These are phyloP conservation scores for Campopleginae sp. DNA, from an alignment of 2,888 invertebrate genomes.

Conservation along the genomic window DNA sequence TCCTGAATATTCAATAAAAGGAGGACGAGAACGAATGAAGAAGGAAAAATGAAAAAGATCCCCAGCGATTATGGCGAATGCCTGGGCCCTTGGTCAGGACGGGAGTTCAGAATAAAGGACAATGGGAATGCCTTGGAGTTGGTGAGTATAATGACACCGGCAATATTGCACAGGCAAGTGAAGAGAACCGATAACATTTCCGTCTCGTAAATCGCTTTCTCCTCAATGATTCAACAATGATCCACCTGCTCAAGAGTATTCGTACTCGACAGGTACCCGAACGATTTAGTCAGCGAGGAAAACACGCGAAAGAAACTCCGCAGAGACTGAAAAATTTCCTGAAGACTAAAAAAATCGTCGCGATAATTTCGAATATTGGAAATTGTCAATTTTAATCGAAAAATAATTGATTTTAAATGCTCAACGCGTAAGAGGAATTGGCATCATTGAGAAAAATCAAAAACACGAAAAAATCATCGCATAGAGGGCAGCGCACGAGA, in stretches of 20 bases:
- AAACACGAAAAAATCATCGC: constrained; percentile 21
- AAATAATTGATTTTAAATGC: neutral
- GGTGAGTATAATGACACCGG: constrained; percentile 8
- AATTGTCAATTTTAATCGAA: neutral
- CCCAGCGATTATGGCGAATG: constrained; percentile 33
- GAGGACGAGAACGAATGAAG: constrained; percentile 22
- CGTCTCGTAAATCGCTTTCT: constrained; percentile 24
- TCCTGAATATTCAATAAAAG: constrained; percentile 24
- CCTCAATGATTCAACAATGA: constrained; percentile 51
- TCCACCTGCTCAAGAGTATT: constrained; percentile 52
- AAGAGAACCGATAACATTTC: constrained; percentile 27
- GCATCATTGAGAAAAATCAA: constrained; percentile 20
- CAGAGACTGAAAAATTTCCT: neutral
- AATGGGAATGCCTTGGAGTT: constrained; percentile 25
- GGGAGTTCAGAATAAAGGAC: constrained; percentile 21
- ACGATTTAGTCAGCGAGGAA: neutral
- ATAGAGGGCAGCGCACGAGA: constrained; percentile 26
- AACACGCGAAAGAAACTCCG: neutral
- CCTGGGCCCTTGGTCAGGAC: constrained; percentile 37
- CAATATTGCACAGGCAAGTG: constrained; percentile 2
- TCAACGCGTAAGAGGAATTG: neutral
- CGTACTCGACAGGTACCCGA: constrained; percentile 36
- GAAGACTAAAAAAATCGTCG: neutral
- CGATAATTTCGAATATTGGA: neutral
- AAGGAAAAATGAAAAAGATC: constrained; percentile 19